Conservation (phyloP, 2,113 vertebrate genomes). For the Amazona vittata region DNA sequence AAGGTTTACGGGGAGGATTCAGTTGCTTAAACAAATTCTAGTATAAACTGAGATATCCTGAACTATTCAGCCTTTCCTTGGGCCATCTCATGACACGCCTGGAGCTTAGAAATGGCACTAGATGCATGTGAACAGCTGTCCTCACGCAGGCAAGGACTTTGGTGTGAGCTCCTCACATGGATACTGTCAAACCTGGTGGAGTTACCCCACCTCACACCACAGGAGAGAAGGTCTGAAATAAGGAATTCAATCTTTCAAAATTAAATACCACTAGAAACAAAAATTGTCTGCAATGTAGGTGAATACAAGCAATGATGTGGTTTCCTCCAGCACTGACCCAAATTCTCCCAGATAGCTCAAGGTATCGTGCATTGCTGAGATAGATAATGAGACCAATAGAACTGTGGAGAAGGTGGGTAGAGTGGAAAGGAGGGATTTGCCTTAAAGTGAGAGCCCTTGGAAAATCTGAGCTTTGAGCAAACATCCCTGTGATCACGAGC, state of each 20-base stretch:
- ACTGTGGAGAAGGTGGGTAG: neutral
- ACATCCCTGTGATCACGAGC: neutral
- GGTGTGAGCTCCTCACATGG: neutral
- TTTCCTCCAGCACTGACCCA: neutral
- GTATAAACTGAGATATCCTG: neutral
- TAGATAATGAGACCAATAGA: neutral
- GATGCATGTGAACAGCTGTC: neutral
- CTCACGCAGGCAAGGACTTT: neutral
- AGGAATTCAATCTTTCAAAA: neutral
- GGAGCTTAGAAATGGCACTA: neutral
- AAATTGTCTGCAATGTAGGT: neutral
- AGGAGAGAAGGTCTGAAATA: neutral
- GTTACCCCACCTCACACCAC: neutral
- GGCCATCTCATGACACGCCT: neutral
- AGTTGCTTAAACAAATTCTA: neutral
- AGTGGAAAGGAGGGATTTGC: neutral
- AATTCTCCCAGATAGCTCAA: neutral
- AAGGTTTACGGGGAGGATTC: neutral
- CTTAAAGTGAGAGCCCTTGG: neutral
- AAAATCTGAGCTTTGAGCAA: neutral
- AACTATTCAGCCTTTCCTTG: neutral
- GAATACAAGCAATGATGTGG: neutral
- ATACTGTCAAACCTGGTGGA: neutral
- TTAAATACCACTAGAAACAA: neutral
- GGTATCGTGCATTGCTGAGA: neutral